Conservation (phyloP, 1,140 invertebrate genomes). For the Tetramorium alpestre region DNA sequence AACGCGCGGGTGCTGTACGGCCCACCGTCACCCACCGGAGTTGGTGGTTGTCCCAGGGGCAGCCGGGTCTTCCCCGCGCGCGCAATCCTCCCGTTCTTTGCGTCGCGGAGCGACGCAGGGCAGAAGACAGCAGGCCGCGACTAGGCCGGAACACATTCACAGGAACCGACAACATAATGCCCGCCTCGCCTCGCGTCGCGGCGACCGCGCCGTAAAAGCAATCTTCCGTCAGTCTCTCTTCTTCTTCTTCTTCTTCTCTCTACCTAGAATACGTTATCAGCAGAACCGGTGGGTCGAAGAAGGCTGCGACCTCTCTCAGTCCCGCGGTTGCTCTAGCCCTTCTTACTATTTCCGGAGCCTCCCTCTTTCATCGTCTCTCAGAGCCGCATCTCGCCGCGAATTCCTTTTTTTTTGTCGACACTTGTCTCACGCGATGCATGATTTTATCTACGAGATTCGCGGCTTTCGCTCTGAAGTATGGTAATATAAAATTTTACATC, state of each 20-base stretch:
- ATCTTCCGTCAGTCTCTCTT: constrained; percentile 79
- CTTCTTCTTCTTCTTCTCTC: constrained; percentile 68
- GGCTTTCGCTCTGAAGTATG: constrained; percentile 51
- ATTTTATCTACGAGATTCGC: constrained; percentile 43
- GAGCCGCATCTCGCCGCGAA: constrained; percentile 48
- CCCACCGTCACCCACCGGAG: constrained; percentile 39
- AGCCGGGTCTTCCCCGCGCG: constrained; percentile 9
- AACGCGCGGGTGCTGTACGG: constrained; percentile 1
- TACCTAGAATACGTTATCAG: constrained; percentile 83
- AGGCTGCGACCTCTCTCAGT: constrained; percentile 47
- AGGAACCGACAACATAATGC: constrained; percentile 69
- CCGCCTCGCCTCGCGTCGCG: constrained; percentile 19
- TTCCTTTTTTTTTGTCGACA: constrained; percentile 46
- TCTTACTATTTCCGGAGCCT: constrained; percentile 55
- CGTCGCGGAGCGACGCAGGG: constrained; percentile 42
- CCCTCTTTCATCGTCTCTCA: constrained; percentile 20
- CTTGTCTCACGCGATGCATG: constrained; percentile 9
- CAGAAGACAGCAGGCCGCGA: constrained; percentile 40
- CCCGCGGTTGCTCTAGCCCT: constrained; percentile 55
- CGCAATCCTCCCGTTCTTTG: constrained; percentile 56
- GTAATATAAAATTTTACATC: constrained; percentile 47
- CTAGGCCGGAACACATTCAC: constrained; percentile 72
- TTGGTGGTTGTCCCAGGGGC: constrained; percentile 37
- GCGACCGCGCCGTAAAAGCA: constrained; percentile 79
- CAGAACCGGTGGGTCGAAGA: constrained; percentile 55